phyloP scores from a whole-genome alignment of 2,888 invertebrate species.

The Chymomyza caudatula region DNA sequence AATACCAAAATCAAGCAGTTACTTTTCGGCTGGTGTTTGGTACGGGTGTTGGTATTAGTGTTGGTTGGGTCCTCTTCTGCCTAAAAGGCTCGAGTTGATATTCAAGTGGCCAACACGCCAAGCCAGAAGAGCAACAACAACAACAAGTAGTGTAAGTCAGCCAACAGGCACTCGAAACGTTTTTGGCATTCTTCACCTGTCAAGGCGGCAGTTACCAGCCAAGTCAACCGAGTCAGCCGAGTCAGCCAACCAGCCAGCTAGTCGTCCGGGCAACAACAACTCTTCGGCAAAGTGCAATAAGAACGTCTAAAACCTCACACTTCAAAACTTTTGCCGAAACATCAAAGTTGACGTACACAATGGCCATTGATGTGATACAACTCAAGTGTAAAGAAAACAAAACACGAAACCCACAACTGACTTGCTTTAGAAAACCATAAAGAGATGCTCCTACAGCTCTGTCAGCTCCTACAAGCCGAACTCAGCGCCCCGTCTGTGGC shows the following conservation, averaged over 20 bases:
- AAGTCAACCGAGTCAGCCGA: slow-evolving; percentile 3
- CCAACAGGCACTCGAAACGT: slow-evolving; percentile 55
- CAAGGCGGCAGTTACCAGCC: slow-evolving; percentile 49
- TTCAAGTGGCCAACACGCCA: slow-evolving; percentile 54
- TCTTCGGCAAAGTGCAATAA: slow-evolving; percentile 60
- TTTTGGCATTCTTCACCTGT: slow-evolving; percentile 71
- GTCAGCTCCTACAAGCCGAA: not conserved
- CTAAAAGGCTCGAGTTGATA: slow-evolving; percentile 66
- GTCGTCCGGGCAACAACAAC: not conserved
- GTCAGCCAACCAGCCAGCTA: slow-evolving; percentile 1
- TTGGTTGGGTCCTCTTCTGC: slow-evolving; percentile 44
- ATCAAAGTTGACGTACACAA: slow-evolving; percentile 74
- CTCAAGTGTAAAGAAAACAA: slow-evolving; percentile 70
- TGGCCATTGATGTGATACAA: slow-evolving; percentile 73
- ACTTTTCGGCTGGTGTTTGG: slow-evolving; percentile 12
- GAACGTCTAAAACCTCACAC: slow-evolving; percentile 72
- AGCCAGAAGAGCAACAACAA: not conserved
- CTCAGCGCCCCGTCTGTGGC: too few species aligned
- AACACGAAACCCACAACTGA: slow-evolving; percentile 58
- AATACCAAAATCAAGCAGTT: slow-evolving; percentile 53
- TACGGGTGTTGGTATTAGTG: not conserved
- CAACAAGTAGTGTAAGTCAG: too few species aligned
- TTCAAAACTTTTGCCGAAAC: slow-evolving; percentile 70
- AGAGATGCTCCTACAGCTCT: slow-evolving; percentile 16
- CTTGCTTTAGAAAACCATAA: slow-evolving; percentile 10